These are phyloP conservation scores for Erinaceus europaeus DNA, from an alignment of 2,113 vertebrate genomes.

Conservation along the genomic window DNA sequence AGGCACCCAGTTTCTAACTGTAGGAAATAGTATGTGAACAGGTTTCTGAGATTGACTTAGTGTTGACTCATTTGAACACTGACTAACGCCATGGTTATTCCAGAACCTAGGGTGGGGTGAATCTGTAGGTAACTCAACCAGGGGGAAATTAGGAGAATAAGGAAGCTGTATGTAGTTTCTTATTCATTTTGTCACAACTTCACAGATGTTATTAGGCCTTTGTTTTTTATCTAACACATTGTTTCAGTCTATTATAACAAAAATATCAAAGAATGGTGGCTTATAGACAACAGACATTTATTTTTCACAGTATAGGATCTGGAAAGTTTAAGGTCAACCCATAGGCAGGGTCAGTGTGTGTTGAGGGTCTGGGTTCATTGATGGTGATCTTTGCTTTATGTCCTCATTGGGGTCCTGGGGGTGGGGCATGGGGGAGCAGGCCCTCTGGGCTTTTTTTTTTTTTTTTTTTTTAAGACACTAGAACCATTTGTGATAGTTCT, in stretches of 20 bases:
- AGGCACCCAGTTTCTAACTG: neutral
- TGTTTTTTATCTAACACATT: neutral
- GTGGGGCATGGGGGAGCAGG: no score
- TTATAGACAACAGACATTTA: neutral
- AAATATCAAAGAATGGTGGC: neutral
- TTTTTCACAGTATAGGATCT: neutral
- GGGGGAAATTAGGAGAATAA: neutral
- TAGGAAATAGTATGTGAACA: neutral
- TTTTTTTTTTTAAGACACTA: neutral
- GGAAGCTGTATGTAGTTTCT: neutral
- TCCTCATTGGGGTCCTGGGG: neutral
- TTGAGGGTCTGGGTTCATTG: neutral
- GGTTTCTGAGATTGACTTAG: slow-evolving; percentile 3
- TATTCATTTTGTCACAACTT: neutral
- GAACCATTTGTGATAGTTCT: neutral
- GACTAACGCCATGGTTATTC: slow-evolving; percentile 5
- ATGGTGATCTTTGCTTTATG: neutral
- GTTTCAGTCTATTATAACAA: neutral
- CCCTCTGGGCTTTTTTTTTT: neutral
- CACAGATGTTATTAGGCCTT: neutral
- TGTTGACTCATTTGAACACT: slow-evolving; percentile 42
- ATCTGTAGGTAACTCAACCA: neutral
- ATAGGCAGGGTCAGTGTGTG: neutral
- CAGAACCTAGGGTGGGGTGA: neutral
- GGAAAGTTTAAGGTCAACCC: neutral